phyloP scores from a whole-genome alignment of 1,140 invertebrate genomes.

The Colletes latitarsis region DNA sequence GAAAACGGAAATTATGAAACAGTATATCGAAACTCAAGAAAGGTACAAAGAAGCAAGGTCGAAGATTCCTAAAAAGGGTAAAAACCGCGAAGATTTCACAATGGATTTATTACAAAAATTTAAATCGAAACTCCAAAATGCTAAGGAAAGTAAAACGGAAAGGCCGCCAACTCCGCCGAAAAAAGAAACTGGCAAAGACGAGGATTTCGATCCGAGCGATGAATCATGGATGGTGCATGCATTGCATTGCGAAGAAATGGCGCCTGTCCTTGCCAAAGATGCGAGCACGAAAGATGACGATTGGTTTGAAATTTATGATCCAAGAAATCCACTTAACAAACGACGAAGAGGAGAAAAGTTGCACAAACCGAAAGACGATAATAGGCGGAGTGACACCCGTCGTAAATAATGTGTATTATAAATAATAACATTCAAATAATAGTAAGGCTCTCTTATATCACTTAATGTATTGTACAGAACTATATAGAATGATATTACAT shows the following conservation, averaged over 20 bases:
- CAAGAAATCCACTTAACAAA: slow-evolving; percentile 96
- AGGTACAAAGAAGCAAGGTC: slow-evolving; percentile 88
- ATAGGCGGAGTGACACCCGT: slow-evolving; percentile 6
- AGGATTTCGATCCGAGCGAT: slow-evolving; percentile 79
- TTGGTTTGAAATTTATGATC: slow-evolving; percentile 98
- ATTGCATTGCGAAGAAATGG: slow-evolving; percentile 89
- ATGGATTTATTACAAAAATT: slow-evolving; percentile 92
- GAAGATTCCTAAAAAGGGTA: slow-evolving; percentile 86
- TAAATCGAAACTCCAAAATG: slow-evolving; percentile 87
- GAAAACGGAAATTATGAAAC: slow-evolving; percentile 85
- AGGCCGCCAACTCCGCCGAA: slow-evolving; percentile 53
- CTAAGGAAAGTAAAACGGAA: slow-evolving; percentile 82
- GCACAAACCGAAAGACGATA: slow-evolving; percentile 39
- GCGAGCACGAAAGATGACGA: slow-evolving; percentile 96
- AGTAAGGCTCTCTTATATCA: not conserved
- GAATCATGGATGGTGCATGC: slow-evolving; percentile 90
- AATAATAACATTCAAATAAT: not conserved
- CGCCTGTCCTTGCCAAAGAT: slow-evolving; percentile 94
- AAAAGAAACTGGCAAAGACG: slow-evolving; percentile 66
- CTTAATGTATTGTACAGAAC: not conserved
- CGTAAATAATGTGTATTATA: slow-evolving; percentile 32
- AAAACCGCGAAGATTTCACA: slow-evolving; percentile 86
- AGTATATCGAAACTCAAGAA: slow-evolving; percentile 89
- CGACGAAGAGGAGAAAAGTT: slow-evolving; percentile 87
- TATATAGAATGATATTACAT: slow-evolving; percentile 13